Conservation (phyloP, 2,888 invertebrate genomes). For the Hirtodrosophila alboralis region DNA sequence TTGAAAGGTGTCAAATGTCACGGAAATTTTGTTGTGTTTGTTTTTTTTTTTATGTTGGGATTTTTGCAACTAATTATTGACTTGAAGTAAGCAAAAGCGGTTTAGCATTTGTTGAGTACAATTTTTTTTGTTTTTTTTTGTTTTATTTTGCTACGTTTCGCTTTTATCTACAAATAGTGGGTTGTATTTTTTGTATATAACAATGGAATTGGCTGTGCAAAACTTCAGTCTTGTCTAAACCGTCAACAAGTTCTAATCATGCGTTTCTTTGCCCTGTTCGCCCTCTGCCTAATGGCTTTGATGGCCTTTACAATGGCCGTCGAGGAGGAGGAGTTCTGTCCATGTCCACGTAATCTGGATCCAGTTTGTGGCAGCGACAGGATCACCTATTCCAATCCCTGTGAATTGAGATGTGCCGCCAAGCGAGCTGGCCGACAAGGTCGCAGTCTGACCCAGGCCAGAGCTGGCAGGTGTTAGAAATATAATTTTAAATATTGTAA, state of each 20-base stretch:
- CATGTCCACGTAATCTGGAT: constrained; percentile 27
- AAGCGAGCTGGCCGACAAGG: constrained; percentile 40
- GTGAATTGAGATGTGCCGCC: constrained; percentile 65
- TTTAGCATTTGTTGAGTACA: background rate
- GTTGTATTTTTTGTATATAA: constrained; percentile 28
- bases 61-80: constrained; percentile 8
- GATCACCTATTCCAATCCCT: constrained; percentile 65
- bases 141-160: background rate
- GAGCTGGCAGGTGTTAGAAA: constrained; percentile 48
- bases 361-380: constrained; percentile 49
- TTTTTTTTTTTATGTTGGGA: constrained; percentile 1
- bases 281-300: constrained; percentile 52
- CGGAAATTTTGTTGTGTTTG: background rate
- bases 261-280: constrained; percentile 58
- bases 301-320: constrained; percentile 34
- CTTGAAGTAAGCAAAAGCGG: no score
- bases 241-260: constrained; percentile 35
- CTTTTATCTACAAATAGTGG: constrained; percentile 2
- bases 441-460: constrained; percentile 36
- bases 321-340: constrained; percentile 2
- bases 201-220: constrained; percentile 8
- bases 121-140: no score
- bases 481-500: background rate
- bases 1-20: constrained; percentile 22
- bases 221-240: constrained; percentile 42